A percentile compares a stretch with the other conserved stretches of the same genome.
phyloP scores from a whole-genome alignment of 1,140 invertebrate genomes.

The Cydia pomonella region DNA sequence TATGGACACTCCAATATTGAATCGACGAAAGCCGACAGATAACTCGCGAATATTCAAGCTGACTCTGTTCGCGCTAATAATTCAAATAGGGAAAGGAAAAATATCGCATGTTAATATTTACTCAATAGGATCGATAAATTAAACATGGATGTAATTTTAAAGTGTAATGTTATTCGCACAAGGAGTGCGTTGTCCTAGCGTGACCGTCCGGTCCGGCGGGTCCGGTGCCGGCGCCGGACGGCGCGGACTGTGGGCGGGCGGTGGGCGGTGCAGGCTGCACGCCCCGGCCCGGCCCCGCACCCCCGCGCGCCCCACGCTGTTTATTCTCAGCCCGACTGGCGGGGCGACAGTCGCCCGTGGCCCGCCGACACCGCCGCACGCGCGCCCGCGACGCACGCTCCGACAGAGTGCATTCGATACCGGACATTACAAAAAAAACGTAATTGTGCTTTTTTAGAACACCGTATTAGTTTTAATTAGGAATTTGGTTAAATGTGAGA shows the following conservation, averaged over 20 bases:
- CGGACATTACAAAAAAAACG: conserved; percentile 62
- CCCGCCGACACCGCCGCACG: conserved; percentile 66
- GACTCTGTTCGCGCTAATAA: background rate
- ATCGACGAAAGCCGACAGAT: background rate
- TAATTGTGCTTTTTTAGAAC: conserved; percentile 1
- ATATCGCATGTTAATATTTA: background rate
- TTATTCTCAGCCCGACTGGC: conserved; percentile 73
- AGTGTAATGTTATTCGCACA: conserved; percentile 14
- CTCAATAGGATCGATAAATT: background rate
- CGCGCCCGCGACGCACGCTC: conserved; percentile 49
- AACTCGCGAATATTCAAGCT: background rate
- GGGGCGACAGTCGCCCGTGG: conserved; percentile 75
- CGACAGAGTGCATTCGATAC: conserved; percentile 65
- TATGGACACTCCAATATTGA: too few relatives aligned
- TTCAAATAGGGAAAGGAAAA: conserved; percentile 5
- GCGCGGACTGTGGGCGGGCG: conserved; percentile 64
- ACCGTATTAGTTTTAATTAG: background rate
- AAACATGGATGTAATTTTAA: background rate
- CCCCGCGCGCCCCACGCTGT: conserved; percentile 65
- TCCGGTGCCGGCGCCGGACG: conserved; percentile 36
- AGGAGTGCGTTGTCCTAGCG: conserved; percentile 16
- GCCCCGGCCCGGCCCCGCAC: conserved; percentile 61
- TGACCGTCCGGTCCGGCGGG: conserved; percentile 14
- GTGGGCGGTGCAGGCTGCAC: conserved; percentile 35
- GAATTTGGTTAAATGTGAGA: conserved; percentile 38